These are phyloP conservation scores for Lophius piscatorius DNA, from an alignment of 2,113 vertebrate species.

Conservation along the genomic window DNA sequence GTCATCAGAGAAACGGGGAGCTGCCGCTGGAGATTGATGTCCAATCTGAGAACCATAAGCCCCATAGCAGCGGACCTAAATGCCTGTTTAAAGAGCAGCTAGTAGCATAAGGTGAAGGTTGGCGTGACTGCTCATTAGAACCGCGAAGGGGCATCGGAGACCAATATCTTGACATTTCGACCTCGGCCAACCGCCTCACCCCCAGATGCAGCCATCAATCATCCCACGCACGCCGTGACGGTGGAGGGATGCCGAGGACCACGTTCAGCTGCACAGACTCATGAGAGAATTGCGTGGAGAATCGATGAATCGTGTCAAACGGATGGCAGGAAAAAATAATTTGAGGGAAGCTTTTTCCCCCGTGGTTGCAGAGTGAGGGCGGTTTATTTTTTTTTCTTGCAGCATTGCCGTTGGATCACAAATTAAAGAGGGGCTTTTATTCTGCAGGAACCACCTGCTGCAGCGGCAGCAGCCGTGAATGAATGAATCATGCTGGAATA, in stretches of 20 bases:
- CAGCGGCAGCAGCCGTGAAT: not conserved
- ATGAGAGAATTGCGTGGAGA: not conserved
- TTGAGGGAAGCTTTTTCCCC: conserved; percentile 30
- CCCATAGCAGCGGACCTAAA: not conserved
- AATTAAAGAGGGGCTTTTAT: conserved; percentile 2
- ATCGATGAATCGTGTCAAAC: conserved; percentile 13
- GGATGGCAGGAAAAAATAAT: conserved; percentile 5
- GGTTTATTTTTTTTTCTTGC: not conserved
- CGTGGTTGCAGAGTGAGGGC: conserved; percentile 1
- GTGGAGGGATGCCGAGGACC: not conserved
- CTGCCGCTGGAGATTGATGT: conserved; percentile 1
- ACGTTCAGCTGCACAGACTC: not conserved
- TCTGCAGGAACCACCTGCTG: conserved; percentile 14
- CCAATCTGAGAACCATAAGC: conserved; percentile 3
- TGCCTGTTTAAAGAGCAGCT: conserved; percentile 23
- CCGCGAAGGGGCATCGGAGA: conserved; percentile 1
- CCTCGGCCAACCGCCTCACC: not conserved
- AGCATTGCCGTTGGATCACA: conserved; percentile 16
- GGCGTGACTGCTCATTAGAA: conserved; percentile 13
- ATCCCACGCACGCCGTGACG: conserved; percentile 3
- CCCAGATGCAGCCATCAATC: conserved; percentile 6
- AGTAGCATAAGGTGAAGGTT: conserved; percentile 37
- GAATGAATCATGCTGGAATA: conserved; percentile 27
- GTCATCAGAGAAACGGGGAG: not conserved
- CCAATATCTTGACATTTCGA: conserved; percentile 39